phyloP scores from a whole-genome alignment of 2,113 vertebrate genomes.

The Lota lota region DNA sequence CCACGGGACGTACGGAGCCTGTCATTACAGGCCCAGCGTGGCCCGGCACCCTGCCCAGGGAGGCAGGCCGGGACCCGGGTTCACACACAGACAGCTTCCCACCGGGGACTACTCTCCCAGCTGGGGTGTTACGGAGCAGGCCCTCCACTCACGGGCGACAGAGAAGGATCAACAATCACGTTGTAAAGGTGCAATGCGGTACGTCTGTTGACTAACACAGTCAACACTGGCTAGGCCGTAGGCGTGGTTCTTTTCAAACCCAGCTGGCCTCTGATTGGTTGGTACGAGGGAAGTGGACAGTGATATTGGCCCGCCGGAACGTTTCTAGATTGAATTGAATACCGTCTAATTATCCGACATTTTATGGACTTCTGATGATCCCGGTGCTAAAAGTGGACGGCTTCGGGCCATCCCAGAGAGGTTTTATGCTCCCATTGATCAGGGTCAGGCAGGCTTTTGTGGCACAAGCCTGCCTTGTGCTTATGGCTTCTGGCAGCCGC shows the following conservation, averaged over 20 bases:
- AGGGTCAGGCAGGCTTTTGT: conserved; percentile 37
- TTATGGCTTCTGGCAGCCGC: conserved; percentile 43
- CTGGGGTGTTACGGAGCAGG: neutral
- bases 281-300: conserved; percentile 28
- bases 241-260: no score
- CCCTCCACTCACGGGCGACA: conserved; percentile 21
- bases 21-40: conserved; percentile 69
- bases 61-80: conserved; percentile 26
- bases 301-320: conserved; percentile 19
- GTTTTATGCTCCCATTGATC: conserved; percentile 39
- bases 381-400: conserved; percentile 42
- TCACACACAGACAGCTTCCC: conserved; percentile 53
- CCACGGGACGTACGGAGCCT: conserved; percentile 71
- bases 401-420: conserved; percentile 35
- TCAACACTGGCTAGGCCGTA: neutral
- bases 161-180: conserved; percentile 18
- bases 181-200: conserved; percentile 1
- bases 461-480: conserved; percentile 41
- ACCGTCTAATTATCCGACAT: conserved; percentile 54
- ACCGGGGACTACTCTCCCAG: conserved; percentile 42
- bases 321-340: conserved; percentile 40
- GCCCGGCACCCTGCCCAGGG: conserved; percentile 36
- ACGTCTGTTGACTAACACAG: neutral
- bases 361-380: conserved; percentile 35
- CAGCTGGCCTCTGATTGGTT: neutral